Evolutionary conservation across 2,113 vertebrate species (phyloP).

Genomic region (Perognathus longimembris): DNA sequence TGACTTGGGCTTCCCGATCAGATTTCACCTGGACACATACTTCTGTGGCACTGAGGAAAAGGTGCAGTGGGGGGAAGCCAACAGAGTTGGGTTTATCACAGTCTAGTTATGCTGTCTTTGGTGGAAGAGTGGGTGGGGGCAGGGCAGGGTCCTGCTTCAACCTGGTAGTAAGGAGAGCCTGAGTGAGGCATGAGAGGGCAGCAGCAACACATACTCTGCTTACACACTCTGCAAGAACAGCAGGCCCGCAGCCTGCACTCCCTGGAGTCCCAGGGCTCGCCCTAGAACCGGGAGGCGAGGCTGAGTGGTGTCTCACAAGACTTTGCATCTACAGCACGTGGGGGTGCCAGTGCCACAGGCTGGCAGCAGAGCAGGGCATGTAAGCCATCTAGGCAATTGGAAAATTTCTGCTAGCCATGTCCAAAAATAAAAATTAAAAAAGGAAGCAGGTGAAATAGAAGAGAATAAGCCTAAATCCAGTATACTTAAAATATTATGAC

Average conservation of each 20-base stretch:
- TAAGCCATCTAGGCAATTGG: background rate
- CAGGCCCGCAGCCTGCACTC: background rate
- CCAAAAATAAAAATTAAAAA: background rate
- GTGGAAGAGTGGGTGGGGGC: background rate
- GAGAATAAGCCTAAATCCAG: background rate
- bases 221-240: background rate
- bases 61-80: too few species aligned
- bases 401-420: background rate
- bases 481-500: background rate
- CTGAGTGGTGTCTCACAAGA: fast-evolving
- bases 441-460: background rate
- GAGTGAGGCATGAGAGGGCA: background rate
- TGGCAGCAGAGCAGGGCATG: background rate
- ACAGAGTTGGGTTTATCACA: fast-evolving
- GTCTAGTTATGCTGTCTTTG: background rate
- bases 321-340: fast-evolving
- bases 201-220: fast-evolving
- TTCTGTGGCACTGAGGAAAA: background rate
- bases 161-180: too few species aligned
- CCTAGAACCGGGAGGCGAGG: background rate
- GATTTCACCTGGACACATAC: background rate
- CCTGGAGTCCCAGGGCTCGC: background rate
- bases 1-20: background rate
- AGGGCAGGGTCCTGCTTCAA: background rate
- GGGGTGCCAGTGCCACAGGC: fast-evolving